Conservation (phyloP, 2,113 vertebrate genomes). For the Epinephelus cyanopodus region DNA sequence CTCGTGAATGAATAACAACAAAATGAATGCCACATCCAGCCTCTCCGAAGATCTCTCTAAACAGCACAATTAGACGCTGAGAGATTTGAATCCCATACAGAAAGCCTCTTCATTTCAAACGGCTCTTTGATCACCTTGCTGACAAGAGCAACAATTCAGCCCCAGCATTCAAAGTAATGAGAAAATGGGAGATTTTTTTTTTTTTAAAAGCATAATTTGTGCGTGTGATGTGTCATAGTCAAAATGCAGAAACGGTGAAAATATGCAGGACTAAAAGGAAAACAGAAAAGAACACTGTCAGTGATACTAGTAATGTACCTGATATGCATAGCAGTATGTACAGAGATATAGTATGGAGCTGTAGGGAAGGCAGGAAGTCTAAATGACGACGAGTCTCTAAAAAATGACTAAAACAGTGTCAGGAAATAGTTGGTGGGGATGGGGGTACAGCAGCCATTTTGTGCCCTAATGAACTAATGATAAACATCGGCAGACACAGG, state of each 20-base stretch:
- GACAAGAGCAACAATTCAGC: slow-evolving; percentile 62
- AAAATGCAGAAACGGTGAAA: slow-evolving; percentile 7
- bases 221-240: slow-evolving; percentile 7
- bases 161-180: slow-evolving; percentile 55
- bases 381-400: neutral
- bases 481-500: slow-evolving; percentile 48
- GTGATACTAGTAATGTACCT: neutral
- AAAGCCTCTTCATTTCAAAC: slow-evolving; percentile 62
- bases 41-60: slow-evolving; percentile 27
- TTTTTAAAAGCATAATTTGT: slow-evolving; percentile 32
- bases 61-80: slow-evolving; percentile 63
- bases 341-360: neutral
- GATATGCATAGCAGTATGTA: neutral
- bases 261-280: neutral
- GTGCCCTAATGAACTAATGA: slow-evolving; percentile 70
- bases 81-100: slow-evolving; percentile 57
- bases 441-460: slow-evolving; percentile 64
- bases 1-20: slow-evolving; percentile 63
- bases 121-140: slow-evolving; percentile 70
- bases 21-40: slow-evolving; percentile 54
- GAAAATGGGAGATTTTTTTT: slow-evolving; percentile 3
- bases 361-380: neutral
- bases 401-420: slow-evolving; percentile 20
- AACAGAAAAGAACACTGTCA: neutral
- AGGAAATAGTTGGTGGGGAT: slow-evolving; percentile 46